Conservation (phyloP, 2,888 invertebrate species). For the Drosophila limbata region DNA sequence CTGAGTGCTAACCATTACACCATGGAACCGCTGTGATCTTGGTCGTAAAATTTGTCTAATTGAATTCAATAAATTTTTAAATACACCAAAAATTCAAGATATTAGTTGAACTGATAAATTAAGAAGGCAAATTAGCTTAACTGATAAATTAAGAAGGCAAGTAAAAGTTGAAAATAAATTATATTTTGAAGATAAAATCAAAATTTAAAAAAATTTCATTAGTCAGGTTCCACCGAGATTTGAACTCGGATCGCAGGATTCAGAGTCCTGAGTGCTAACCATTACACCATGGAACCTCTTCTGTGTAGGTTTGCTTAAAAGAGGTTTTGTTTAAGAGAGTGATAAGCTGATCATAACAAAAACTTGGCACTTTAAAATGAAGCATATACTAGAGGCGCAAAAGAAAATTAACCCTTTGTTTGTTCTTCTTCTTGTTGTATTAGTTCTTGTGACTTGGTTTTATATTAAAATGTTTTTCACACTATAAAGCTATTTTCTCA, state of each 20-base stretch:
- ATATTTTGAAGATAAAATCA: neutral
- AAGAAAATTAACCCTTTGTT: neutral
- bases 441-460: too few relatives aligned
- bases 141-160: neutral
- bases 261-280: conserved; percentile 87
- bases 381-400: neutral
- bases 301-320: rapidly evolving
- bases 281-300: conserved; percentile 86
- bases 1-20: conserved; percentile 87
- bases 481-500: too few relatives aligned
- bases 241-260: conserved; percentile 86
- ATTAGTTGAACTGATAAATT: neutral
- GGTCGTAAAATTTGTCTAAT: conserved; percentile 1
- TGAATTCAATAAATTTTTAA: neutral
- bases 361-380: neutral
- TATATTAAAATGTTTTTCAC: too few relatives aligned
- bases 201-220: conserved; percentile 3
- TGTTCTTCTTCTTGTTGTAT: too few relatives aligned
- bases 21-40: conserved; percentile 85
- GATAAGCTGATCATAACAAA: neutral
- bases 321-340: conserved; percentile 18
- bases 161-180: too few relatives aligned
- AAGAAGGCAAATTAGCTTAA: neutral
- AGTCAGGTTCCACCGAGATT: conserved; percentile 86
- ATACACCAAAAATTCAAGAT: neutral